These are phyloP conservation scores for Lepus americanus DNA, from an alignment of 2,113 vertebrate genomes.

Conservation along the genomic window DNA sequence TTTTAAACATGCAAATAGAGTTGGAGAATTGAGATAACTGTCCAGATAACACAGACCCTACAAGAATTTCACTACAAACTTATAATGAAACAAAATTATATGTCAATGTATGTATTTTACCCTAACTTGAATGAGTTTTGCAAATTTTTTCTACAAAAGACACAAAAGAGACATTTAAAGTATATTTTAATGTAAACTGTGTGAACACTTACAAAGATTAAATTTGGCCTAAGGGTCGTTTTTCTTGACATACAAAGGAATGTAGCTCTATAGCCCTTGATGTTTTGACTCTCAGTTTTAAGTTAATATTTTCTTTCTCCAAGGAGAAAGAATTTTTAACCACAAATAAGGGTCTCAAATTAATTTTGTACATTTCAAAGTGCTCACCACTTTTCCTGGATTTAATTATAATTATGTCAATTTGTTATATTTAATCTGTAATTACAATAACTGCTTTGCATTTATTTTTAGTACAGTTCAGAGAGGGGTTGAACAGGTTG, in stretches of 20 bases:
- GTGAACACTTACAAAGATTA: background rate
- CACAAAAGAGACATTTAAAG: background rate
- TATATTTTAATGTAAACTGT: background rate
- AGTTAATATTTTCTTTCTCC: slow-evolving; percentile 47
- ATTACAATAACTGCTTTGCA: slow-evolving; percentile 76
- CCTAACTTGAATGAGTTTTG: slow-evolving; percentile 5
- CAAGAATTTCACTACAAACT: slow-evolving; percentile 11
- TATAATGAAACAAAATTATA: background rate
- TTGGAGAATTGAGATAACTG: background rate
- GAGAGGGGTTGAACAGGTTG: background rate
- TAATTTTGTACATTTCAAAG: slow-evolving; percentile 75
- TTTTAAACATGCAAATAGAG: background rate
- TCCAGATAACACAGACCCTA: background rate
- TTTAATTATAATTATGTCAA: slow-evolving; percentile 83
- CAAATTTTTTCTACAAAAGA: background rate
- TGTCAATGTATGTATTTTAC: background rate
- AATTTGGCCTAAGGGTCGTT: background rate
- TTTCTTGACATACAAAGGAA: background rate
- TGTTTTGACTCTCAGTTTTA: background rate
- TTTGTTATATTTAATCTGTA: slow-evolving; percentile 83
- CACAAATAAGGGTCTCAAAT: slow-evolving; percentile 36
- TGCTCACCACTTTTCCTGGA: slow-evolving; percentile 74
- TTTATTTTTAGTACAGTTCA: slow-evolving; percentile 74
- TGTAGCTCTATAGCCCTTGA: background rate
- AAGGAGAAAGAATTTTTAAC: slow-evolving; percentile 17